Base-by-base conservation (phyloP, 2,888 invertebrate genomes). In the Drosophila planitibia region DNA sequence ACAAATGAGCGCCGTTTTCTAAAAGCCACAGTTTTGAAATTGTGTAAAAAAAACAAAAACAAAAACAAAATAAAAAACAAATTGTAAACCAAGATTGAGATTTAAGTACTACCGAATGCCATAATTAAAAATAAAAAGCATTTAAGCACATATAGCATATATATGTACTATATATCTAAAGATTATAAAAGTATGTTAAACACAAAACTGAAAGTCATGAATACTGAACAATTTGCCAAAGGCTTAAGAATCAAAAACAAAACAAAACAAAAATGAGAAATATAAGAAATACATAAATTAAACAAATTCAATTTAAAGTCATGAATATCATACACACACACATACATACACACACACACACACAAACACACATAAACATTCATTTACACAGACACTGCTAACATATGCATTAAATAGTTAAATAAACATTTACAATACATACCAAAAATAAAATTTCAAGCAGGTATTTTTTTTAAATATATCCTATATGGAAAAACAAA, bases 41-140 rank as follows among this genome's bases (percentile, higher is more conserved):
- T 87, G 90, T 85, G 85, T 85, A 85, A 88, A 87, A 87, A 85
- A 44, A 25, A 49, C 19, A 39, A 39, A 74, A 72, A 58, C 3
- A 22, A 22, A 74, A 72, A 58, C 1, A 53, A 33, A 33, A 35
- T 0, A 51, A 54, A 44, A 57, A 73, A 70, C 39, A 70, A 54
- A 69, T 59, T 49, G 41, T 68, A 82, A 76, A 81, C 70, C 72
- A 85, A 79, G 61, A 82, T 71, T 79, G 74, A 67, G 76, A 80
- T 75, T 70, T 77, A 82, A 76, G 88, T 74, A 83, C 85, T 85
- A 85, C 77, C 74, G 82, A 89, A 89, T 90, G 88, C 88, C 88
- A 90, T 90, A 88, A 89, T 88, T 90, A 68, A 89, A 90, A 87
- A 90, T 90, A 79, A 82, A 89, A 89, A 80, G 87, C 90, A 87